Conservation (phyloP, 2,888 invertebrate species). For the Phyllotreta striolata region DNA sequence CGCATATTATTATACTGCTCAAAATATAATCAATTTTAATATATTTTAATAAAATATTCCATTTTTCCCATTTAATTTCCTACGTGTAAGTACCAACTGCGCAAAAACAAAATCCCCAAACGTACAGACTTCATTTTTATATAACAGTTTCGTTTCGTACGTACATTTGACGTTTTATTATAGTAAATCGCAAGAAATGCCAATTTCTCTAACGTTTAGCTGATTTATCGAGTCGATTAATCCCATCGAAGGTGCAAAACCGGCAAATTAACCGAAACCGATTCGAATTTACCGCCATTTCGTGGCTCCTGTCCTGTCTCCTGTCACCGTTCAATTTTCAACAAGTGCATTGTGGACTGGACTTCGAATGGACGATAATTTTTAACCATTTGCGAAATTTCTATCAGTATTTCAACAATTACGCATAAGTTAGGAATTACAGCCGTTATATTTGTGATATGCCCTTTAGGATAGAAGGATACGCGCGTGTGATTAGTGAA, state of each 20-base stretch:
- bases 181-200: constrained; percentile 8
- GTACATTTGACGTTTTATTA: neutral
- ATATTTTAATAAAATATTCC: too few species aligned
- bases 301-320: constrained; percentile 43
- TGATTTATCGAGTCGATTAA: neutral
- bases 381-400: constrained; percentile 51
- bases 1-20: too few species aligned
- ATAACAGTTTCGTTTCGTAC: too few species aligned
- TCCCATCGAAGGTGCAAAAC: constrained; percentile 1
- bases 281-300: constrained; percentile 49
- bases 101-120: too few species aligned
- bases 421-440: constrained; percentile 47
- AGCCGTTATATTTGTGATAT: constrained; percentile 56
- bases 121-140: too few species aligned
- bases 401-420: constrained; percentile 47
- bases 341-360: constrained; percentile 62
- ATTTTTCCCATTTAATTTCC: too few species aligned
- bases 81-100: too few species aligned
- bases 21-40: too few species aligned
- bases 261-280: constrained; percentile 19
- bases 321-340: constrained; percentile 52
- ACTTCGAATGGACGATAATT: constrained; percentile 57
- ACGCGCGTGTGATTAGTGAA: constrained; percentile 49
- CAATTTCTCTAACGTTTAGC: neutral
- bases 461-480: constrained; percentile 51